Evolutionary conservation across 2,113 vertebrate species (phyloP).

Genomic region (Oxyruncus cristatus): DNA sequence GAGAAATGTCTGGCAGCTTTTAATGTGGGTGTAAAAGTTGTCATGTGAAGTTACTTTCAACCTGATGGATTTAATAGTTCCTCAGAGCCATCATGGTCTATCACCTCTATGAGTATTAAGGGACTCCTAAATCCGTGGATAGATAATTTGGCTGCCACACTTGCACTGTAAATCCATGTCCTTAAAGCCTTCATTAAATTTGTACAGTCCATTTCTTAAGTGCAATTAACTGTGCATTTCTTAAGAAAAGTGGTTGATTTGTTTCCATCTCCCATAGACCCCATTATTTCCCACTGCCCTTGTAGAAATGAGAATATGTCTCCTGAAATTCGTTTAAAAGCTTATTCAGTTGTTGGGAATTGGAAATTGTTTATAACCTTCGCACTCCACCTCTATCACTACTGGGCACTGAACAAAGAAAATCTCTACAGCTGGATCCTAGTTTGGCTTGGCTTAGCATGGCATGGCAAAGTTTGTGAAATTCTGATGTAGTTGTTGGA

Average conservation of each 20-base stretch:
- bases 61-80: constrained; percentile 56
- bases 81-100: constrained; percentile 58
- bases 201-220: constrained; percentile 44
- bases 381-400: neutral
- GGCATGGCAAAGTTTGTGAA: neutral
- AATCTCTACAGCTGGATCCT: neutral
- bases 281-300: neutral
- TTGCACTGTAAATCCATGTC: constrained; percentile 47
- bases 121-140: constrained; percentile 54
- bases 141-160: constrained; percentile 62
- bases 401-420: neutral
- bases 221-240: neutral
- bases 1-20: neutral
- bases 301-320: neutral
- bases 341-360: neutral
- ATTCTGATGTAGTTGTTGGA: neutral
- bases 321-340: neutral
- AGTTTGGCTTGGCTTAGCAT: neutral
- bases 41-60: constrained; percentile 50
- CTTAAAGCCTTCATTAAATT: constrained; percentile 55
- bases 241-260: constrained; percentile 13
- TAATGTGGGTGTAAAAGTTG: constrained; percentile 32
- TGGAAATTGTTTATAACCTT: neutral
- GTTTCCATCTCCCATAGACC: neutral
- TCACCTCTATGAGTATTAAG: constrained; percentile 55